phyloP scores from a whole-genome alignment of 2,113 vertebrate species.

The Paradoxurus hermaphroditus region DNA sequence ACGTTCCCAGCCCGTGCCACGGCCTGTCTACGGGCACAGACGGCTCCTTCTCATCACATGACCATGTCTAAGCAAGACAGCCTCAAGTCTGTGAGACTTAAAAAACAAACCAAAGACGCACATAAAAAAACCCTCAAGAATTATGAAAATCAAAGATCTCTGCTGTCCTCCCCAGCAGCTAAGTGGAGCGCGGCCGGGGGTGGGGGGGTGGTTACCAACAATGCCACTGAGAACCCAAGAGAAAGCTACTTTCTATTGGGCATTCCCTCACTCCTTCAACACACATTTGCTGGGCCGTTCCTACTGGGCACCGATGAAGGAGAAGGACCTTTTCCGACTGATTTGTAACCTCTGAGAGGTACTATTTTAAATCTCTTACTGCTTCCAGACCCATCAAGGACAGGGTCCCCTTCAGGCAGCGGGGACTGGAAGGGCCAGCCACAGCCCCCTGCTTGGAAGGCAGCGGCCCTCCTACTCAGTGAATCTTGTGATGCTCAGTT shows the following conservation, averaged over 20 bases:
- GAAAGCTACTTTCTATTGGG: rapidly evolving
- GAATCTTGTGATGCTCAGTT: neutral
- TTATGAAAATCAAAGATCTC: neutral
- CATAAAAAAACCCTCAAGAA: neutral
- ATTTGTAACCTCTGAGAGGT: no score
- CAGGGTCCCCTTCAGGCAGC: rapidly evolving
- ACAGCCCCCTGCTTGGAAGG: neutral
- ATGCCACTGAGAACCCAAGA: no score
- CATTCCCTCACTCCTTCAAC: neutral
- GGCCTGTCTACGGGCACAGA: neutral
- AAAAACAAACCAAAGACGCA: neutral
- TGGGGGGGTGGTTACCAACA: neutral
- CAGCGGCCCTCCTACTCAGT: neutral
- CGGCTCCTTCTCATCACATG: neutral
- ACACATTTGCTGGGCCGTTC: neutral
- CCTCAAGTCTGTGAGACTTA: neutral
- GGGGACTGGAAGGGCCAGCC: neutral
- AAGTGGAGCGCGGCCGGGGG: no score
- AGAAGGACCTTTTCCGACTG: neutral
- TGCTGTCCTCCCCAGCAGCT: neutral
- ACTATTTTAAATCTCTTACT: neutral
- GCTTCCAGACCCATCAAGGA: neutral
- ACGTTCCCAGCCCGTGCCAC: rapidly evolving
- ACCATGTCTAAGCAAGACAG: neutral
- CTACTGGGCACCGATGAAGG: neutral